Percentiles rank a stretch among this genome's conserved stretches.
phyloP scores from a whole-genome alignment of 1,140 invertebrate species.

The Nilaparvata lugens region DNA sequence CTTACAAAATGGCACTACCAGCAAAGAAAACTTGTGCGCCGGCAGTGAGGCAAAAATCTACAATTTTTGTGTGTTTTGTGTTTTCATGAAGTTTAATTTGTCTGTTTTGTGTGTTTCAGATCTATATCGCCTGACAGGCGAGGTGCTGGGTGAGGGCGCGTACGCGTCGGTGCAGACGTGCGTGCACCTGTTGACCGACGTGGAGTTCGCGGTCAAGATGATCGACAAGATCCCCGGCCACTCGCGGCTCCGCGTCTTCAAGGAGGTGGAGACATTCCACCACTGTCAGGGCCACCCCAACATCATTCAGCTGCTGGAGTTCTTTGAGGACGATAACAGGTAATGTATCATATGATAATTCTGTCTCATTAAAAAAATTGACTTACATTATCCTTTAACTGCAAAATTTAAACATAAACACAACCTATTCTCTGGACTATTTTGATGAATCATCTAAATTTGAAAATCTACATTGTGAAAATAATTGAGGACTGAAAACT shows the following conservation, averaged over 20 bases:
- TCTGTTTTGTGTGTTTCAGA: conserved; percentile 51
- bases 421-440: too few relatives aligned
- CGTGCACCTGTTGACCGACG: conserved; percentile 77
- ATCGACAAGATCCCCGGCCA: conserved; percentile 92
- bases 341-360: too few relatives aligned
- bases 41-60: conserved; percentile 8
- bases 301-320: conserved; percentile 94
- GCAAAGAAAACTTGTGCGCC: too few relatives aligned
- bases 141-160: conserved; percentile 90
- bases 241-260: conserved; percentile 85
- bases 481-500: too few relatives aligned
- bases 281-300: conserved; percentile 94
- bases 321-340: conserved; percentile 92
- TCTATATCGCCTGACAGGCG: conserved; percentile 88
- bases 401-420: too few relatives aligned
- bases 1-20: too few relatives aligned
- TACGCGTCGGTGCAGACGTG: conserved; percentile 94
- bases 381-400: too few relatives aligned
- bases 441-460: too few relatives aligned
- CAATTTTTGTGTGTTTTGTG: conserved; percentile 15
- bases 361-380: too few relatives aligned
- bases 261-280: conserved; percentile 97
- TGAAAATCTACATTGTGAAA: too few relatives aligned
- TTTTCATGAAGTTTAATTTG: conserved; percentile 10
- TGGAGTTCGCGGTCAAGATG: conserved; percentile 96